A percentile compares a stretch with the other conserved stretches of the same genome.
phyloP scores from a whole-genome alignment of 2,113 vertebrate genomes.

The Maylandia zebra region DNA sequence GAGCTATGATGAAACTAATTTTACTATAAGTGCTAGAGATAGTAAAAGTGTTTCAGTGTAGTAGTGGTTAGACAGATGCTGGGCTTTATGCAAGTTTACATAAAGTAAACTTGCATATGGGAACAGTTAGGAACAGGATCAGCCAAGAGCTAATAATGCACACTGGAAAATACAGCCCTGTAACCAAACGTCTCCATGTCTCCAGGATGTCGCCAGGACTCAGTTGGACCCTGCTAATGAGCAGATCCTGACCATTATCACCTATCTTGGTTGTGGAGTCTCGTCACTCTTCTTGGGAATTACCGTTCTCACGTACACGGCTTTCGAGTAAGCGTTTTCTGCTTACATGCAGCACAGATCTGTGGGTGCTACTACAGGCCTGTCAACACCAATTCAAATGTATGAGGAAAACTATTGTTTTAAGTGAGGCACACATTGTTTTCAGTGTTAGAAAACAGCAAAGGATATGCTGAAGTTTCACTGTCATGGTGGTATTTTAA shows the following conservation, averaged over 20 bases:
- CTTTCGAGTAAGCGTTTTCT: slow-evolving; percentile 77
- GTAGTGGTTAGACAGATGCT: not conserved
- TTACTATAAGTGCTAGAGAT: not conserved
- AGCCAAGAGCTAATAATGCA: not conserved
- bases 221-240: slow-evolving; percentile 61
- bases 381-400: not conserved
- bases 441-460: not conserved
- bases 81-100: not conserved
- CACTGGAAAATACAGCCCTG: not conserved
- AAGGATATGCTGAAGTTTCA: not conserved
- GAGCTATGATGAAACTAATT: not conserved
- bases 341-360: not conserved
- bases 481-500: not conserved
- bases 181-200: not conserved
- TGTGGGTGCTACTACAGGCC: not conserved
- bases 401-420: not conserved
- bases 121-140: not conserved
- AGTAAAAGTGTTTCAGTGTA: not conserved
- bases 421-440: not conserved
- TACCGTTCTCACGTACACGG: slow-evolving; percentile 76
- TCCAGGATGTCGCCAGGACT: slow-evolving; percentile 76
- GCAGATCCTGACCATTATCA: slow-evolving; percentile 76
- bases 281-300: slow-evolving; percentile 84
- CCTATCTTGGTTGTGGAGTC: slow-evolving; percentile 79
- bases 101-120: no score